A percentile compares a stretch with the other conserved stretches of the same genome.
These are phyloP conservation scores for Lethenteron reissneri DNA, from an alignment of 2,113 vertebrate genomes.

Conservation along the genomic window DNA sequence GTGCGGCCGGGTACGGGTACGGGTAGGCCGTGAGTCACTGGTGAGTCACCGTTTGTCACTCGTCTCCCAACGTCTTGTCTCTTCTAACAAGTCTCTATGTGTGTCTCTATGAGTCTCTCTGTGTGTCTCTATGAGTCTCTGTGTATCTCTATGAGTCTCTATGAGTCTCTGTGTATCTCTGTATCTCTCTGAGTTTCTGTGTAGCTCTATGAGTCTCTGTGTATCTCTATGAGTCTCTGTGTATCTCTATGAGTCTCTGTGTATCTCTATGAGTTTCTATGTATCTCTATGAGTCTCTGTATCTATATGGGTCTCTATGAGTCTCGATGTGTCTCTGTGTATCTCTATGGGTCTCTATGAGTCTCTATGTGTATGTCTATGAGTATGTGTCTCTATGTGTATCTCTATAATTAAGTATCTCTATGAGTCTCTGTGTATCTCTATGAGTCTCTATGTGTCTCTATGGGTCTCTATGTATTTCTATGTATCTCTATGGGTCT, in stretches of 20 bases:
- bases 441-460: neutral
- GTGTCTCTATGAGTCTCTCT: neutral
- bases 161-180: neutral
- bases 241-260: neutral
- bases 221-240: neutral
- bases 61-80: no score
- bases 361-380: neutral
- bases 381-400: neutral
- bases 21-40: no score
- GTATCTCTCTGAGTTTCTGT: neutral
- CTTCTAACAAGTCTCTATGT: neutral
- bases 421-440: neutral
- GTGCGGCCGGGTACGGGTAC: no score
- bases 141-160: neutral
- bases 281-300: neutral
- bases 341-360: neutral
- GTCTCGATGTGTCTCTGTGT: neutral
- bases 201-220: neutral
- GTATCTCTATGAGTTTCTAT: neutral
- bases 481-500: neutral
- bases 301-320: neutral
- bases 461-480: neutral
- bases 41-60: no score
- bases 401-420: neutral
- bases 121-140: neutral